Evolutionary conservation across 2,888 invertebrate genomes (phyloP), one percentile per base, ranked within the genome.

Genomic region (Apoda limacodes): DNA sequence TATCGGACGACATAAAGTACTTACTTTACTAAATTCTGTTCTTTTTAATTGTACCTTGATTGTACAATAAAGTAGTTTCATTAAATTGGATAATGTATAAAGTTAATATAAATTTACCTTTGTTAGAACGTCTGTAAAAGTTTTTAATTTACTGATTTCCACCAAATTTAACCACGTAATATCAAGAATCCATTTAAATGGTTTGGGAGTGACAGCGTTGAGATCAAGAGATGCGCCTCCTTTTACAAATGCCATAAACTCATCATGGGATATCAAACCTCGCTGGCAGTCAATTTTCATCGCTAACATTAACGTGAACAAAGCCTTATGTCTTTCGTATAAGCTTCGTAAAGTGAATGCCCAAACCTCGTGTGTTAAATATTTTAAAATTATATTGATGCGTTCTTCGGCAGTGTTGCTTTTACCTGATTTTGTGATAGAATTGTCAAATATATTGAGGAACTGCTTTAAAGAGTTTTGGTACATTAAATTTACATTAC

Each of bases 131-230:
- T 90, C 91, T 2, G 84, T 76, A 65, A 97, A 97, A 7, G 84
- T 87, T 14, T 87, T 83, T 31, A 97, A 65, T 60, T 92, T 93
- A 56, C 90, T 93, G 11, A 98, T 92, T 68, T 95, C 95, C 1
- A 97, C 96, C 41, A 97, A 81, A 80, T 98, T 98, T 21, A 97
- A 67, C 97, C 97, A 98, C 0, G 96, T 95, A 41, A 96, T 93
- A 53, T 97, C 97, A 30, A 95, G 80, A 50, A 98, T 94, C 97
- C 97, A 98, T 48, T 87, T 87, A 55, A 94, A 95, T 1, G 96
- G 96, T 68, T 97, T 97, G 0, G 95, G 93, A 2, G 88, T 83
- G 0, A 96, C 96, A 3, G 95, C 94, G 66, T 96, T 95, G 30
- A 97, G 74, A 64, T 97, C 96, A 35, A 97, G 67, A 0, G 96